Evolutionary conservation across 1,140 invertebrate species (phyloP).

Genomic region (Meloidogyne chitwoodi): DNA sequence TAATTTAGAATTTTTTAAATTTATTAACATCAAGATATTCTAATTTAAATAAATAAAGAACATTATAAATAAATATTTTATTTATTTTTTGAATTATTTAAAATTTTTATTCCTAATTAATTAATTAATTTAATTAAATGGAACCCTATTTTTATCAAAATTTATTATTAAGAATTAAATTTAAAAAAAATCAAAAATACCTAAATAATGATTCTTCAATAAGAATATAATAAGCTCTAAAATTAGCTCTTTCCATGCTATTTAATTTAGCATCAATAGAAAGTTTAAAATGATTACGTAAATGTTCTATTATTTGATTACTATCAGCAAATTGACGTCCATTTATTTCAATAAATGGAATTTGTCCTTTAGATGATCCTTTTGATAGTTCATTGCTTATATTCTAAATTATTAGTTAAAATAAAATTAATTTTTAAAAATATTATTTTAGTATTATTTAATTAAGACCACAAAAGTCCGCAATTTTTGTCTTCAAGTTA

Average conservation of each 20-base stretch:
- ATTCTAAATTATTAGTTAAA: constrained; percentile 27
- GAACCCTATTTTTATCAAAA: no score
- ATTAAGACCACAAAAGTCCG: no score
- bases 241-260: constrained; percentile 77
- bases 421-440: no score
- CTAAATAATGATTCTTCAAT: constrained; percentile 78
- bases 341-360: constrained; percentile 84
- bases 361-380: constrained; percentile 68
- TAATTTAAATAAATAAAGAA: no score
- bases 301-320: constrained; percentile 74
- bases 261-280: constrained; percentile 76
- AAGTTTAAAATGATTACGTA: constrained; percentile 75
- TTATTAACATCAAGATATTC: no score
- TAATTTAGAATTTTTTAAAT: no score
- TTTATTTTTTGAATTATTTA: no score
- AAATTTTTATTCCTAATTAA: no score
- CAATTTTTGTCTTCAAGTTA: no score
- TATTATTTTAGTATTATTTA: no score
- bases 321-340: constrained; percentile 87
- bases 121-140: no score
- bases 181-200: not conserved
- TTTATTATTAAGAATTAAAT: constrained; percentile 18
- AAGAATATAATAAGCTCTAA: constrained; percentile 88
- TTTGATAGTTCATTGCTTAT: constrained; percentile 47
- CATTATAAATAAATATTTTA: no score